phyloP scores from a whole-genome alignment of 23 tunicate genomes.

The Aplidium turbinatum region DNA sequence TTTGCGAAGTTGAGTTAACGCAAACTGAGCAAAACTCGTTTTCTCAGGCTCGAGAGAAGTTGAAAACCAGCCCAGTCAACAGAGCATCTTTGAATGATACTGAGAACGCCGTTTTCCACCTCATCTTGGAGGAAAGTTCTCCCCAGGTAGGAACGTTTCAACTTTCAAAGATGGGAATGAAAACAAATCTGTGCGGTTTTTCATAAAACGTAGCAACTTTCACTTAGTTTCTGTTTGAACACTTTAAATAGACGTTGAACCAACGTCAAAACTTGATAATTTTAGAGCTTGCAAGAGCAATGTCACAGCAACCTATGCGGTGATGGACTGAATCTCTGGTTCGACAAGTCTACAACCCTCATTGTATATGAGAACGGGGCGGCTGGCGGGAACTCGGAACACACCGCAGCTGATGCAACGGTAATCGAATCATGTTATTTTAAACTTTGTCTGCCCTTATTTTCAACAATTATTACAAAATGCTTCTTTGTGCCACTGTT shows the following conservation, averaged over 20 bases:
- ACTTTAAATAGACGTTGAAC: not conserved
- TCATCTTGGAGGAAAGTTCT: slow-evolving; percentile 46
- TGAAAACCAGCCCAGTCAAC: slow-evolving; percentile 25
- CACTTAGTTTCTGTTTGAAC: not conserved
- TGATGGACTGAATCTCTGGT: slow-evolving; percentile 76
- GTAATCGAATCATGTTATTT: slow-evolving; percentile 39
- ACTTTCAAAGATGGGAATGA: no score
- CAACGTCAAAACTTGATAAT: not conserved
- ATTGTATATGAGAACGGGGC: slow-evolving; percentile 52
- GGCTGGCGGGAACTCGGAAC: slow-evolving; percentile 79
- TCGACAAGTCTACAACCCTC: slow-evolving; percentile 74
- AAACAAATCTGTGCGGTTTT: no score
- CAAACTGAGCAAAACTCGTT: no score
- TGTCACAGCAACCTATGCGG: slow-evolving; percentile 53
- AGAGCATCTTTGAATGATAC: slow-evolving; percentile 36
- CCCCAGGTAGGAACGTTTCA: slow-evolving; percentile 47
- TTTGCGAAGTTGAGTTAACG: no score
- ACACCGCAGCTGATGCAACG: slow-evolving; percentile 90
- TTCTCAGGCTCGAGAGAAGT: slow-evolving; percentile 68
- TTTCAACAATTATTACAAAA: no score
- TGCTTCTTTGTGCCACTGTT: no score
- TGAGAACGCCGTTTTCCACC: slow-evolving; percentile 71
- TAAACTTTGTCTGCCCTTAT: no score
- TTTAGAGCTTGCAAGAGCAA: slow-evolving; percentile 56
- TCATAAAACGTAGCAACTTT: no score